Base-by-base conservation (phyloP, 1,140 invertebrate species). In the Popillia japonica region DNA sequence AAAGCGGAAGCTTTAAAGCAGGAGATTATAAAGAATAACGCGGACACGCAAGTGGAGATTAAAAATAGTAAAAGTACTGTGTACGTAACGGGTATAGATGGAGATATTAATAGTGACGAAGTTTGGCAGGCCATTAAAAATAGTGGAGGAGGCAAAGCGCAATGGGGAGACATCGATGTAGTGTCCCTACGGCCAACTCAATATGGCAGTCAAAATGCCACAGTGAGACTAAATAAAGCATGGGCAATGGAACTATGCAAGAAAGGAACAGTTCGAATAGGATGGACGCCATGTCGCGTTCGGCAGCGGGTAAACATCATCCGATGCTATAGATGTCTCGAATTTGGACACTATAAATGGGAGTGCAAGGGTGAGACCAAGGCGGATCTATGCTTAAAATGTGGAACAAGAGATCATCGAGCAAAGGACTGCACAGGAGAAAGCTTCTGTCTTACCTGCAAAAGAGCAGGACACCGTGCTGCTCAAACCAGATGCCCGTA, bases 301-400 rank as follows among this genome's bases (percentile, higher is more conserved):
- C 17, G 34, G 9, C 41, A n/a, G 41, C 72, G 73, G 41, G 61
- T 44, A 42, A 75, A n/a, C 0, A 48, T 68, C 0, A 0, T 75
- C 2, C 77, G 48, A 22, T 79, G 76, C 34, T 79, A 42, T 59
- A 17, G 76, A 44, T 22, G 10, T 17, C n/a, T 48, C 27, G 44
- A 48, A 17, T 75, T 64, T n/a, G 76, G 79, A 4, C 79, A 79
- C 27, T 42, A 61, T 14, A 75, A 6, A 3, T 10, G 23, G 0
- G 44, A 64, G 14, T 79, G 79, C 34, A 77, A 61, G 40, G 75
- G 75, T 0, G 41, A 23, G 40, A 59, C 77, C 23, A 79, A 74
- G 6, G 20, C 2, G 0, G 27, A 77, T 10, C 4, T 27, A 2
- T 79, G 78, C 59, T 14, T 48, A 76, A 79, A 79, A 4, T 79